Conservation (phyloP, 2,888 invertebrate species). For the Dolomedes plantarius region DNA sequence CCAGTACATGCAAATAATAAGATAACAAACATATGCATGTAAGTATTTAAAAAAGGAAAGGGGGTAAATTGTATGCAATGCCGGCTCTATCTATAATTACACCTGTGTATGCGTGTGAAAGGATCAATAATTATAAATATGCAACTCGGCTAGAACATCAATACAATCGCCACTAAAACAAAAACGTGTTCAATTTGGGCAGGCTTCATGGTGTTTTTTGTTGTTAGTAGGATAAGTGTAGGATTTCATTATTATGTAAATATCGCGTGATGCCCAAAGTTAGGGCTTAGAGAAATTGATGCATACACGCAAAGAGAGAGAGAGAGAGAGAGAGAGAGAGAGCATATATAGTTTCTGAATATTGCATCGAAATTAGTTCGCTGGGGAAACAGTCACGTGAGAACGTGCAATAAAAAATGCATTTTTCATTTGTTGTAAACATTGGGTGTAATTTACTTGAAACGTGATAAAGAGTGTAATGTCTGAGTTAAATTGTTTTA, state of each 20-base stretch:
- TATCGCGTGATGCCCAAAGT: slow-evolving; percentile 41
- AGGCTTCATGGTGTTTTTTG: neutral
- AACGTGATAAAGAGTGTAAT: slow-evolving; percentile 2
- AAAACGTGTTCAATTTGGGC: neutral
- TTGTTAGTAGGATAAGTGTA: neutral
- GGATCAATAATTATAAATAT: slow-evolving; percentile 6
- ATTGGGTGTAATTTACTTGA: neutral
- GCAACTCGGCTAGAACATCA: neutral
- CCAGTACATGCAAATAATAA: too few species aligned
- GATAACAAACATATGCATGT: too few species aligned
- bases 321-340: neutral
- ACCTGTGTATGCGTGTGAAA: neutral
- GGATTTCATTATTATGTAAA: slow-evolving; percentile 64
- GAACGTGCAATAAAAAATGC: neutral
- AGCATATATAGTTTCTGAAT: neutral
- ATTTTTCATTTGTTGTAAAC: neutral
- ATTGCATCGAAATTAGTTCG: neutral
- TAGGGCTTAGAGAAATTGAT: neutral
- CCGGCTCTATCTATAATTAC: neutral
- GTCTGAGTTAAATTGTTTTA: neutral
- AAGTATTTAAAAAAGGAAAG: too few species aligned
- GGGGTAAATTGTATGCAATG: too few species aligned
- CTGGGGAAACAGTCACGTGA: neutral
- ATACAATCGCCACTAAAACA: neutral
- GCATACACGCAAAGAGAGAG: neutral